Conservation (phyloP, 2,888 invertebrate genomes). For the Syritta pipiens region DNA sequence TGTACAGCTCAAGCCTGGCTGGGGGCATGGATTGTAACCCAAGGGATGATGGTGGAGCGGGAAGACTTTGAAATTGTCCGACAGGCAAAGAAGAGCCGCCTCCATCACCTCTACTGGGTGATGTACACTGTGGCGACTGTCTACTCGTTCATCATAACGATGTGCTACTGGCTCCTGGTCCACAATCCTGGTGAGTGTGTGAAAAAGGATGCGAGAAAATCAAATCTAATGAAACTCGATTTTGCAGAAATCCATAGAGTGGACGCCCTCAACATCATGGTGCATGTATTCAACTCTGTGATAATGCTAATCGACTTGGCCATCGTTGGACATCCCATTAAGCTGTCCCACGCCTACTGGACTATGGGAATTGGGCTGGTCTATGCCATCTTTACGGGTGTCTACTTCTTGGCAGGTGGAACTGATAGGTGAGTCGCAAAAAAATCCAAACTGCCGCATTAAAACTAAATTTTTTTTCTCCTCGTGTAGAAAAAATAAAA, state of each 20-base stretch:
- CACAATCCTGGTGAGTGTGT: constrained; percentile 83
- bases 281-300: constrained; percentile 83
- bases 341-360: constrained; percentile 81
- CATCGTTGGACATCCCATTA: constrained; percentile 86
- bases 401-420: constrained; percentile 87
- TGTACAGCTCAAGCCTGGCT: constrained; percentile 79
- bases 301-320: constrained; percentile 86
- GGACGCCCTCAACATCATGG: constrained; percentile 79
- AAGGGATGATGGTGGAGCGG: constrained; percentile 80
- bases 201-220: not conserved
- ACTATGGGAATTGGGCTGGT: constrained; percentile 82
- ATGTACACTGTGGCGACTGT: constrained; percentile 79
- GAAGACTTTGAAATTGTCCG: constrained; percentile 79
- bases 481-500: constrained; percentile 81
- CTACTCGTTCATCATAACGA: constrained; percentile 79
- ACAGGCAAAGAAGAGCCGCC: constrained; percentile 78
- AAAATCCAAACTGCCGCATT: not conserved
- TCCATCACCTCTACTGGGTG: constrained; percentile 79
- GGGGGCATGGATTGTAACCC: constrained; percentile 79
- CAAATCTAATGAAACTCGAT: not conserved
- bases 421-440: constrained; percentile 82
- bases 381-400: constrained; percentile 85
- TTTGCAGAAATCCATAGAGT: constrained; percentile 77
- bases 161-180: constrained; percentile 81
- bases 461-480: constrained; percentile 6